A percentile compares a stretch with the other conserved stretches of the same genome.
phyloP scores from a whole-genome alignment of 2,888 invertebrate species.

The Drosophila kanekoi region DNA sequence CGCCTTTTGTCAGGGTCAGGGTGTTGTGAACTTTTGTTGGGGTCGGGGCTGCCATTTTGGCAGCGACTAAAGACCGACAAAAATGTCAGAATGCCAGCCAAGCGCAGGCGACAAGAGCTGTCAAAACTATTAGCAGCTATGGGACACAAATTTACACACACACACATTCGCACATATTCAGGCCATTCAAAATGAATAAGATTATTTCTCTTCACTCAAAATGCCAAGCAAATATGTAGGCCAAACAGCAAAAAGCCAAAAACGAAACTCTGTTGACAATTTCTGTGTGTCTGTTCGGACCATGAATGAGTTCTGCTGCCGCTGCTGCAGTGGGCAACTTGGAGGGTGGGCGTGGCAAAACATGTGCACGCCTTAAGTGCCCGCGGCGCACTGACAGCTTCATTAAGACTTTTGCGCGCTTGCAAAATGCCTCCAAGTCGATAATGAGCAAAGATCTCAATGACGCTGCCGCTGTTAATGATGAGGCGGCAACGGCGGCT shows the following conservation, averaged over 20 bases:
- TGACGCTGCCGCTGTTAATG: constrained; percentile 29
- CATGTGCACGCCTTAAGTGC: constrained; percentile 69
- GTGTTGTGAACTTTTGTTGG: constrained; percentile 51
- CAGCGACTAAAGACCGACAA: constrained; percentile 39
- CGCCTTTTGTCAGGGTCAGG: constrained; percentile 62
- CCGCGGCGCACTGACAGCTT: constrained; percentile 68
- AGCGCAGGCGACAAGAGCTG: constrained; percentile 72
- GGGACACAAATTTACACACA: constrained; percentile 30
- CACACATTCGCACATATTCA: constrained; percentile 38
- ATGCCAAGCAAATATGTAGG: constrained; percentile 74
- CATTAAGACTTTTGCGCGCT: constrained; percentile 59
- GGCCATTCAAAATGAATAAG: constrained; percentile 71
- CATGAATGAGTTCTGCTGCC: constrained; percentile 59
- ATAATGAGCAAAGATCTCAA: constrained; percentile 47
- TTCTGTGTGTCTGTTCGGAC: constrained; percentile 19
- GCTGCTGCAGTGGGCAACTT: constrained; percentile 7
- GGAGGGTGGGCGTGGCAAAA: constrained; percentile 49
- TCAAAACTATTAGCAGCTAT: constrained; percentile 74
- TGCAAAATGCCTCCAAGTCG: constrained; percentile 47
- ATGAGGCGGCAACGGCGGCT: constrained; percentile 22
- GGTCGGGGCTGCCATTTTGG: constrained; percentile 32
- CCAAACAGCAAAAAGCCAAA: constrained; percentile 48
- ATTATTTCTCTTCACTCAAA: constrained; percentile 72
- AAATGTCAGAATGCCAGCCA: constrained; percentile 57
- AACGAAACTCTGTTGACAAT: constrained; percentile 60